Evolutionary conservation across 1,140 invertebrate genomes (phyloP).

Genomic region (Papilio xuthus): DNA sequence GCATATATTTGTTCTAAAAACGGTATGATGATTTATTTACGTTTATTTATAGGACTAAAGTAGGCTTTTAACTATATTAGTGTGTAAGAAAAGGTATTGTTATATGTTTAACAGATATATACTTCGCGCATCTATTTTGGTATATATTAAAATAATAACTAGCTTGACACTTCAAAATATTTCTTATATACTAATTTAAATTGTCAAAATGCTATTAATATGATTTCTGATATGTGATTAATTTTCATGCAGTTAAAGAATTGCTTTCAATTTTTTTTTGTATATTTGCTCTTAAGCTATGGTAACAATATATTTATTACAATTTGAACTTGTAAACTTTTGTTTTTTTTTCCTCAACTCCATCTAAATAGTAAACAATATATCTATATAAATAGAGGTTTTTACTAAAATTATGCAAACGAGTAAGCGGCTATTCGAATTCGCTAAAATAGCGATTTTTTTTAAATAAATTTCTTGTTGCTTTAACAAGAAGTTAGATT

Average conservation of each 20-base stretch:
- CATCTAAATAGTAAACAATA: background rate
- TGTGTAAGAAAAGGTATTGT: constrained; percentile 2
- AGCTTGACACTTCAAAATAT: too few relatives aligned
- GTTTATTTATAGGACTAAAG: constrained; percentile 37
- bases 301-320: background rate
- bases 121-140: background rate
- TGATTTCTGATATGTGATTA: background rate
- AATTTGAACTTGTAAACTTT: background rate
- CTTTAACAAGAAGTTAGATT: too few relatives aligned
- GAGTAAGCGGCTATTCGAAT: too few relatives aligned
- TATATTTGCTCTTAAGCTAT: background rate
- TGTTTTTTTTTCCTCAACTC: background rate
- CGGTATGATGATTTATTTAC: background rate
- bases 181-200: too few relatives aligned
- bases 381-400: too few relatives aligned
- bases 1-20: background rate
- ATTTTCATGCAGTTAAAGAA: background rate
- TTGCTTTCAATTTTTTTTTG: constrained; percentile 42
- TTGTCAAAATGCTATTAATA: background rate
- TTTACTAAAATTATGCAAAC: too few relatives aligned
- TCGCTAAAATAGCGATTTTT: too few relatives aligned
- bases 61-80: background rate
- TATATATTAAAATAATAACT: too few relatives aligned
- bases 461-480: too few relatives aligned
- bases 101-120: constrained; percentile 48